Evolutionary conservation across 2,888 invertebrate genomes (phyloP).

Genomic region (Drosophila trichaetosa): DNA sequence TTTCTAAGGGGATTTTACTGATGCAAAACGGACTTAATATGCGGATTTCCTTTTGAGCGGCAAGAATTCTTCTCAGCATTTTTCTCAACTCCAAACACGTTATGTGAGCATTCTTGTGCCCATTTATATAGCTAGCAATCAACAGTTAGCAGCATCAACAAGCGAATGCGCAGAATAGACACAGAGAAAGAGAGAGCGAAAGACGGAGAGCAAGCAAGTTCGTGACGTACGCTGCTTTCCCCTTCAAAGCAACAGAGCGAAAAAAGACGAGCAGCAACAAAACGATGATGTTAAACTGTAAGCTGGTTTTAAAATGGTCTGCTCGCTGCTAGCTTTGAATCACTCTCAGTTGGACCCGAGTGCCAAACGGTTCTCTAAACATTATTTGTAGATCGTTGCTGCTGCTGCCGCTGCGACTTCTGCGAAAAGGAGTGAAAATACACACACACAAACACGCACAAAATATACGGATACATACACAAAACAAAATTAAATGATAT

Average conservation of each 20-base stretch:
- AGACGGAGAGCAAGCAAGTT: background rate
- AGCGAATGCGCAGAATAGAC: conserved; percentile 2
- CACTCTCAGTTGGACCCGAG: conserved; percentile 67
- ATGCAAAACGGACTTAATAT: conserved; percentile 23
- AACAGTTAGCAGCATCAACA: conserved; percentile 40
- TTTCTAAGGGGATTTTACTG: conserved; percentile 8
- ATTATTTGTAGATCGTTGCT: conserved; percentile 30
- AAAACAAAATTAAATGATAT: conserved; percentile 30
- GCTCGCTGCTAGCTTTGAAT: conserved; percentile 53
- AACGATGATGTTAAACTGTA: conserved; percentile 37
- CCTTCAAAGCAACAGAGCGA: conserved; percentile 24
- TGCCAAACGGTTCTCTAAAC: conserved; percentile 60
- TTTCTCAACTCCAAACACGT: background rate
- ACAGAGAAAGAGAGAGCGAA: conserved; percentile 3
- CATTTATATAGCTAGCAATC: conserved; percentile 38
- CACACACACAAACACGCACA: conserved; percentile 1
- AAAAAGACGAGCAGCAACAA: conserved; percentile 23
- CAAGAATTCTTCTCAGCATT: background rate
- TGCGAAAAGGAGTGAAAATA: conserved; percentile 40
- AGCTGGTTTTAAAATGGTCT: conserved; percentile 73
- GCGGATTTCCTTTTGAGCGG: conserved; percentile 22
- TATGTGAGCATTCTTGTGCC: conserved; percentile 18
- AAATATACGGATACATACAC: conserved; percentile 28
- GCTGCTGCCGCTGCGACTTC: conserved; percentile 5
- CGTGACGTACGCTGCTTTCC: conserved; percentile 11